Evolutionary conservation across 2,113 vertebrate species (phyloP).

Genomic region (Malaclemys terrapin): DNA sequence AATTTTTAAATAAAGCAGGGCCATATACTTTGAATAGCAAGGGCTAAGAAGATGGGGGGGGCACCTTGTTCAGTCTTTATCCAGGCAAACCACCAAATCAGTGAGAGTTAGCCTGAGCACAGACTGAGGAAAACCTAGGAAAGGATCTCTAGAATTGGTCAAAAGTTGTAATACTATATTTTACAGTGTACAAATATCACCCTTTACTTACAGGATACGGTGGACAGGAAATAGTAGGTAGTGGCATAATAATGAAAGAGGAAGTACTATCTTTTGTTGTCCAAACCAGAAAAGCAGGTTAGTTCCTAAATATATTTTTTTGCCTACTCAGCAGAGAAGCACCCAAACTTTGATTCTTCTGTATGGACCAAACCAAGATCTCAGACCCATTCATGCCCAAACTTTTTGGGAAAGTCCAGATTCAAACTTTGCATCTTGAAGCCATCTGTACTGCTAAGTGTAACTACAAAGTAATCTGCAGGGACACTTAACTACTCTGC

Average conservation of each 20-base stretch:
- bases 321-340: background rate
- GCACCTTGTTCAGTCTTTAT: background rate
- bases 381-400: background rate
- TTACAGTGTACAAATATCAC: background rate
- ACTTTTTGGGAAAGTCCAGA: background rate
- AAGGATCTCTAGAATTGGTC: background rate
- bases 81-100: background rate
- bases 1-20: background rate
- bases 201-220: background rate
- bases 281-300: background rate
- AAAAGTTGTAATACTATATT: background rate
- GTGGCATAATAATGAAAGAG: background rate
- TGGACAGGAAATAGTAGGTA: background rate
- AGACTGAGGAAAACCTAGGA: background rate
- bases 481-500: background rate
- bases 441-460: background rate
- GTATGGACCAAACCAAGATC: background rate
- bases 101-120: background rate
- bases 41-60: background rate
- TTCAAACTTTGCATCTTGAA: background rate
- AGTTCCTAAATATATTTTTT: background rate
- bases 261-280: background rate
- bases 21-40: background rate
- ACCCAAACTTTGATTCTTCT: background rate
- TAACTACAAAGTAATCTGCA: background rate